Evolutionary conservation across 2,888 invertebrate species (phyloP), one percentile per base, ranked within the genome.

Genomic region (Philaethria dido): DNA sequence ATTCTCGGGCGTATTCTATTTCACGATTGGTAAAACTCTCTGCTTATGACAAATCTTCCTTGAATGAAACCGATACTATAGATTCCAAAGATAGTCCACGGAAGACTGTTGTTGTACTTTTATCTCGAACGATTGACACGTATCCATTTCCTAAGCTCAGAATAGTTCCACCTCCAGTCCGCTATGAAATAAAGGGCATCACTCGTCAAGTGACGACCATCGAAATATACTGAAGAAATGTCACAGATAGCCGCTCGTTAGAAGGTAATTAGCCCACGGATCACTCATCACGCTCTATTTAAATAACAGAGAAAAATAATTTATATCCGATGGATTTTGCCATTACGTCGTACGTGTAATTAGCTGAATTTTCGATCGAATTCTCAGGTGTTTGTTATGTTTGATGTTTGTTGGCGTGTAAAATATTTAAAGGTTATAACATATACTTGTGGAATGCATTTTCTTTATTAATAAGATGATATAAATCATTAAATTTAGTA

Each of bases 151-250:
- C 89, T 84, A 80, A 78, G 80, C 74, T 82, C 73, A 87, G 85
- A 91, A 90, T 89, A 90, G 84, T 78, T 75, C 80, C 80, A 77
- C 82, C 69, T 69, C 64, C 64, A 67, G 69, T 57, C 57, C 80
- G 75, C 84, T 87, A 91, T 91, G 88, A 90, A 90, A 91, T 92
- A 91, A 92, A 92, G 83, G 87, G 81, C 81, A 85, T 92, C 91
- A 86, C 77, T 92, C 91, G 80, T 81, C 91, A 76, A 70, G 72
- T 71, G 79, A 74, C 82, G 81, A 75, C 82, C 88, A 87, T 88
- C 86, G 85, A 83, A 80, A 86, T 88, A 88, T 86, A 85, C 80
- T 76, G 76, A 83, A 83, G 79, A 83, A 84, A 89, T 88, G 88
- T 83, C 84, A 87, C 85, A 81, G 86, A 89, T 89, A 82, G 79